These are phyloP conservation scores for Pseudococcus viburni DNA, from an alignment of 2,888 invertebrate genomes.

Conservation along the genomic window DNA sequence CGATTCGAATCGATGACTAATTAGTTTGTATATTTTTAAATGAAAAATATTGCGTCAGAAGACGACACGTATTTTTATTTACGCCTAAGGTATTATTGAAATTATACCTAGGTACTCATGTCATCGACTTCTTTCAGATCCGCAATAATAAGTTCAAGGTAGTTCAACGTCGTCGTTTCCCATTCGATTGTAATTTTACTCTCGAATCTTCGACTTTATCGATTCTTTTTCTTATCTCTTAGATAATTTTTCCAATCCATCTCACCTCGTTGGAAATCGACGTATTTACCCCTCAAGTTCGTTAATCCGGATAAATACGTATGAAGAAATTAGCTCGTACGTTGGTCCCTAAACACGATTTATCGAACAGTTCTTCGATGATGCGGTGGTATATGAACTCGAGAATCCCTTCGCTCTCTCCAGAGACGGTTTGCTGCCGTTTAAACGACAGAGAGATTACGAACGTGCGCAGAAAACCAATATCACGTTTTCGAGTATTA, in stretches of 20 bases:
- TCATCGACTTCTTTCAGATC: neutral
- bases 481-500: constrained; percentile 19
- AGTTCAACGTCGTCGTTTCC: neutral
- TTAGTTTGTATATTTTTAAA: neutral
- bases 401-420: constrained; percentile 38
- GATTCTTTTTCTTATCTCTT: neutral
- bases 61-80: constrained; percentile 1
- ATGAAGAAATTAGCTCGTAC: neutral
- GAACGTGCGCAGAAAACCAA: constrained; percentile 45
- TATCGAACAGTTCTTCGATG: neutral
- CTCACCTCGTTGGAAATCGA: too few species aligned
- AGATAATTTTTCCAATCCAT: neutral
- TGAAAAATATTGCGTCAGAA: neutral
- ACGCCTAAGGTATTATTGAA: neutral
- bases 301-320: neutral
- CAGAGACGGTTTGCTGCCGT: constrained; percentile 10
- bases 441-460: neutral
- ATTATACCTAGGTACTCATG: neutral
- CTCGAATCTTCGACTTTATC: neutral
- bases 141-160: constrained; percentile 2
- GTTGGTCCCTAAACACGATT: neutral
- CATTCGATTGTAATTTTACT: neutral
- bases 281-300: neutral
- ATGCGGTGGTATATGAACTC: neutral
- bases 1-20: neutral